Base-by-base conservation (phyloP, 2,888 invertebrate genomes). In the Cacoxenus indagator region DNA sequence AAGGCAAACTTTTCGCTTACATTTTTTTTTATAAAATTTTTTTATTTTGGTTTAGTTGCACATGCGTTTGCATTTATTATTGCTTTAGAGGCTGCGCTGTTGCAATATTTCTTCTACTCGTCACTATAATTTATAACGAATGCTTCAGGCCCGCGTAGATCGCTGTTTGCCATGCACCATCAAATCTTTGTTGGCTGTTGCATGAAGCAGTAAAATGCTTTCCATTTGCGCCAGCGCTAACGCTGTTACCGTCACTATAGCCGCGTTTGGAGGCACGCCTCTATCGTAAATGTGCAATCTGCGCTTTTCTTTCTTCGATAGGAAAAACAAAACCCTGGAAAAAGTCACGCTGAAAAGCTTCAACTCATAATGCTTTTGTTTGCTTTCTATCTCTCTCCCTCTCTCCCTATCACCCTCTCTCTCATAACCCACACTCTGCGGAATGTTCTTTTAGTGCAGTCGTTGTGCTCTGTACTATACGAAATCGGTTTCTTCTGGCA, bases 271-370 rank as follows among this genome's bases (percentile, higher is more conserved):
- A 77, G 85, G 83, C 85, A 85, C 85, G 86, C 86, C 85, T 85
- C 84, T 85, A 85, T 85, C 86, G 83, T 75, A 81, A 83, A 83
- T 82, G 83, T 84, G 85, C 86, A 84, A 85, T 85, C 85, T 85
- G 71, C 82, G 78, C 80, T 83, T 80, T 80, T 76, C 82, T 82
- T 83, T 83, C 51, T 19, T 17, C 22, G 17, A 48, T 14, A 48
- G 8, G 6, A 48, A 48, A 48, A 48, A 48, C 11, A 2, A 48
- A 54, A 37, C 2, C 9, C 5, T 37, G 8, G 37, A 14, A 37
- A 37, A 37, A 37, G 8, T 37, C 37, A 22, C 22, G 51, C 51
- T 6, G 51, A 54, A 46, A 22, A 54, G 26, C 54, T 17, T 51
- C 1, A 17, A 51, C 1, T 9, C 22, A 54, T 22, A 24, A 54